Evolutionary conservation across 2,113 vertebrate genomes (phyloP).

Genomic region (Ictidomys tridecemlineatus): DNA sequence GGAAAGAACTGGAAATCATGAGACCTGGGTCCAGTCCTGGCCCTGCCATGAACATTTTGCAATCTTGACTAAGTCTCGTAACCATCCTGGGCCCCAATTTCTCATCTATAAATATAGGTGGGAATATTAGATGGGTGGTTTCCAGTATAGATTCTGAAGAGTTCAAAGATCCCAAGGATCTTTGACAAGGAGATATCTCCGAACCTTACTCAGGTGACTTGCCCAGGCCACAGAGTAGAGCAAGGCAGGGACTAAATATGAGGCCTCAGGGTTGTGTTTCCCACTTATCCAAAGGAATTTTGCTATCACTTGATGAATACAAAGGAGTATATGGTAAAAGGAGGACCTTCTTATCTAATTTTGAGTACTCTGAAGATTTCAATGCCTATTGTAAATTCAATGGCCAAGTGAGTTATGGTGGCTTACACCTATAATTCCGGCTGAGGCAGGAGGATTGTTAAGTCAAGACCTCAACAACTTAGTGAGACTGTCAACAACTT

Average conservation of each 20-base stretch:
- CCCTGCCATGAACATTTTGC: neutral
- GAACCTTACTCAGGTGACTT: neutral
- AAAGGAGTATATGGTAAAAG: neutral
- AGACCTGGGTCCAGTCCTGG: neutral
- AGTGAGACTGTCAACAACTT: too few species aligned
- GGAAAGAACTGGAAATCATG: neutral
- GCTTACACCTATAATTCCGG: too few species aligned
- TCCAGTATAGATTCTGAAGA: slow-evolving; percentile 17
- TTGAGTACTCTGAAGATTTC: neutral
- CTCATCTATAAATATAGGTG: neutral
- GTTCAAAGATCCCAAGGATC: neutral
- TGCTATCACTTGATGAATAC: neutral
- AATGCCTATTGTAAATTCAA: neutral
- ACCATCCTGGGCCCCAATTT: neutral
- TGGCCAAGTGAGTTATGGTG: neutral
- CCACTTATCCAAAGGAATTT: neutral
- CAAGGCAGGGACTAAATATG: neutral
- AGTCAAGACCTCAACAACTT: too few species aligned
- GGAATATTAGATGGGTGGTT: neutral
- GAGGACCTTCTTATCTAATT: neutral
- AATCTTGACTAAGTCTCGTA: neutral
- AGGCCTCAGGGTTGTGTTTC: neutral
- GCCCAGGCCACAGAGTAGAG: neutral
- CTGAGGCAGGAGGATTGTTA: too few species aligned
- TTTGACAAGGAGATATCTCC: neutral